These are phyloP conservation scores for Notothenia coriiceps DNA, from an alignment of 2,113 vertebrate genomes.

Conservation along the genomic window DNA sequence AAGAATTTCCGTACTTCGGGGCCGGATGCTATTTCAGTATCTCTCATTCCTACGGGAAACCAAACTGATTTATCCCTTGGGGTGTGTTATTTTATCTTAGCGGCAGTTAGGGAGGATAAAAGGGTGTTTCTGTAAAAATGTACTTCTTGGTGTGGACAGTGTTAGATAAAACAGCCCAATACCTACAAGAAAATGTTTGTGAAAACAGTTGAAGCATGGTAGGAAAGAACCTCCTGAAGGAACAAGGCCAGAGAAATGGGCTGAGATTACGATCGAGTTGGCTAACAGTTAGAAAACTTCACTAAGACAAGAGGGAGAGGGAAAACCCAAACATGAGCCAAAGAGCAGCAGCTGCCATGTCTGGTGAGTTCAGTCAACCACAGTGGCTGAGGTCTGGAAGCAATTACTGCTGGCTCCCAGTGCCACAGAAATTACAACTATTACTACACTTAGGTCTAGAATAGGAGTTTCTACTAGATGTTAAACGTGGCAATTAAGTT, in stretches of 20 bases:
- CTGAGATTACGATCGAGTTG: constrained; percentile 46
- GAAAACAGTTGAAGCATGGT: constrained; percentile 19
- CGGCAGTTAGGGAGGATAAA: constrained; percentile 36
- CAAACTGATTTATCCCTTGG: constrained; percentile 39
- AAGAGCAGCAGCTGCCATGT: constrained; percentile 29
- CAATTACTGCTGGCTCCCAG: constrained; percentile 51
- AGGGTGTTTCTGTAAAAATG: constrained; percentile 18
- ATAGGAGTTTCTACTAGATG: constrained; percentile 1
- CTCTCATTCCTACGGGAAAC: constrained; percentile 51
- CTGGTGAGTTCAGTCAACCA: constrained; percentile 47
- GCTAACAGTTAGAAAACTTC: constrained; percentile 33
- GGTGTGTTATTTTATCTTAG: constrained; percentile 36
- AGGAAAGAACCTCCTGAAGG: constrained; percentile 14
- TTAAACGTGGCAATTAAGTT: constrained; percentile 5
- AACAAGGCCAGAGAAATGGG: constrained; percentile 26
- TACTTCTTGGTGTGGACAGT: background rate
- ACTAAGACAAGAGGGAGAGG: constrained; percentile 31
- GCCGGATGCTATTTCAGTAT: constrained; percentile 62
- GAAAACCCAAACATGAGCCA: constrained; percentile 20
- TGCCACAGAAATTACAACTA: constrained; percentile 43
- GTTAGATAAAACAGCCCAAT: background rate
- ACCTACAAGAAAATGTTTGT: background rate
- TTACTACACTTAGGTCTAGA: constrained; percentile 41
- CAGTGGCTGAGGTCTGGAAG: constrained; percentile 52
- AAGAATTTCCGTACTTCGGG: constrained; percentile 63